Evolutionary conservation across 2,797 vertebrate species (phyloP), one percentile per base, ranked within the genome.

Genomic region (Pangasius macronema): DNA sequence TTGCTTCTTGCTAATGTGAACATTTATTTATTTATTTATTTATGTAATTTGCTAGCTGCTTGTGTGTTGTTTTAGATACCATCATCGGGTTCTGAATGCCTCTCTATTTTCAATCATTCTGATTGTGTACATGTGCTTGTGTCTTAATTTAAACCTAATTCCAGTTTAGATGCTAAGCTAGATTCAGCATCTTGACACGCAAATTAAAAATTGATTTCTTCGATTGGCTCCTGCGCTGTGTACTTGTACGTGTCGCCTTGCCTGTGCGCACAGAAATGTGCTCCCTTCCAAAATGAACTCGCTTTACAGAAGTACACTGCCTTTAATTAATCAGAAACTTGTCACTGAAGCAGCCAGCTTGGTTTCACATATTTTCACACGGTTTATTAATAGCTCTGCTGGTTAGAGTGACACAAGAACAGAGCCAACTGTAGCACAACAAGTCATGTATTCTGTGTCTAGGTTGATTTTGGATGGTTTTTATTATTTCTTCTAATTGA

Each of bases 131-230:
- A 61, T 49, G 27, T 51, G 51, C n/a, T 27, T 33, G 57, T 68
- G 73, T 83, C 84, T 93, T 94, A 94, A 95, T 95, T 94, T 80
- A 86, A 95, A 94, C 93, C 91, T 87, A 85, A 75, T 86, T 88
- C 86, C 83, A 89, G 89, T 88, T 33, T 83, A 75, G 91, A 92
- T 91, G 91, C 91, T 90, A 86, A 87, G 83, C 91, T 90, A 92
- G 92, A 92, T 91, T 93, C 92, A 90, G 92, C 91, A 92, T 92
- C 91, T 90, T 93, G 91, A 92, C 88, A 88, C 92, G 91, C 93
- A 95, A 95, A 96, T 95, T 96, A 95, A 94, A 95, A 95, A 96
- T 96, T 94, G 94, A 96, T 95, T 95, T 95, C 91, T 94, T 95
- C 87, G 87, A 94, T 93, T 92, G 91, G 93, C 92, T 94, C 91